Conservation (phyloP, 53 echinoderm and acorn worm species). For the Henricia sp. region DNA sequence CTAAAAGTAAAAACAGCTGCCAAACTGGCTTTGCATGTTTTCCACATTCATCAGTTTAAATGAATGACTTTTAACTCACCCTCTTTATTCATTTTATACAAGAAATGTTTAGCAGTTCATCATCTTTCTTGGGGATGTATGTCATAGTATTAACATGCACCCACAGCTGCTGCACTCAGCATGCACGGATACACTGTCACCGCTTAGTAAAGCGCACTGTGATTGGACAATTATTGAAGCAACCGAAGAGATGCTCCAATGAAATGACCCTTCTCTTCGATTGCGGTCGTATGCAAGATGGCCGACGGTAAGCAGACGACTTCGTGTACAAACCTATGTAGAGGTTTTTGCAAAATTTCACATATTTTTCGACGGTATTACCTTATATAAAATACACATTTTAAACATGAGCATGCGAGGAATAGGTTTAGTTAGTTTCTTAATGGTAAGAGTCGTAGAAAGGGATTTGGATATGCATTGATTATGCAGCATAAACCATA, state of each 20-base stretch:
- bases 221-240: not conserved
- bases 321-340: not conserved
- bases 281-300: not conserved
- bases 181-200: not conserved
- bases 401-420: not conserved
- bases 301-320: conserved; percentile 46
- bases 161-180: not conserved
- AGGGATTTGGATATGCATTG: too few relatives aligned
- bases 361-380: not conserved
- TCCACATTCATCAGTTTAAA: too few relatives aligned
- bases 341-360: not conserved
- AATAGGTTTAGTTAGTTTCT: too few relatives aligned
- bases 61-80: too few relatives aligned
- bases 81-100: conserved; percentile 17
- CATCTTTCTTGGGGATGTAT: too few relatives aligned
- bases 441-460: too few relatives aligned
- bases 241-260: not conserved
- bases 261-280: not conserved
- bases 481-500: too few relatives aligned
- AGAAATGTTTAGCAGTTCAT: too few relatives aligned
- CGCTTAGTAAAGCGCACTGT: not conserved
- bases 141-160: not conserved
- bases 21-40: too few relatives aligned
- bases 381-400: not conserved
- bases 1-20: too few relatives aligned